Conservation (phyloP, 2,113 vertebrate genomes). For the Petrocephalus zakoni region DNA sequence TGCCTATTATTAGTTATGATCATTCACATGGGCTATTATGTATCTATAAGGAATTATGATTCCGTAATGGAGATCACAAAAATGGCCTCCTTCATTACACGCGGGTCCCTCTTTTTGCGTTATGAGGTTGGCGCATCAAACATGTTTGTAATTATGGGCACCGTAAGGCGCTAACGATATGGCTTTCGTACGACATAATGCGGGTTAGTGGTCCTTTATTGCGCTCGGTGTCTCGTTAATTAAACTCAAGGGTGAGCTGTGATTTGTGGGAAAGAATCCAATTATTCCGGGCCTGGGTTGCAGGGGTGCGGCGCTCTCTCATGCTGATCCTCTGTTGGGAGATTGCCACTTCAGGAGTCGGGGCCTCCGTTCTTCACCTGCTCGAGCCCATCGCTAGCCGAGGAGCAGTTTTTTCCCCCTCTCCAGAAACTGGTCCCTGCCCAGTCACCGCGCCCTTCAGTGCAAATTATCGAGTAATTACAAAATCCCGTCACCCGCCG, state of each 20-base stretch:
- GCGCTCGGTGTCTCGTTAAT: constrained; percentile 59
- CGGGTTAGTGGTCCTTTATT: background rate
- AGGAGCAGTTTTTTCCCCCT: background rate
- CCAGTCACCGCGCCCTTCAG: constrained; percentile 29
- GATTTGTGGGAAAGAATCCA: constrained; percentile 80
- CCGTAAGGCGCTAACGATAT: background rate
- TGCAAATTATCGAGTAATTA: constrained; percentile 19
- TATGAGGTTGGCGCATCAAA: background rate
- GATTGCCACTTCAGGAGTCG: constrained; percentile 64
- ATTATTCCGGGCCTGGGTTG: constrained; percentile 66
- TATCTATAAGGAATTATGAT: background rate
- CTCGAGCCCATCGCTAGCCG: constrained; percentile 12
- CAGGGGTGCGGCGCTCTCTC: constrained; percentile 47
- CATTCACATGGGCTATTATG: background rate
- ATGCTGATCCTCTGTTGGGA: constrained; percentile 58
- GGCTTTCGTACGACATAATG: background rate
- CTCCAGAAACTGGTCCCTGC: constrained; percentile 25
- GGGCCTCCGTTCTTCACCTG: constrained; percentile 51
- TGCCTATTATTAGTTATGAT: background rate
- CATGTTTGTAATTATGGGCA: background rate
- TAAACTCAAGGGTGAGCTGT: constrained; percentile 73
- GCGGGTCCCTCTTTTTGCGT: too few relatives aligned
- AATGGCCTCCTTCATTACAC: background rate
- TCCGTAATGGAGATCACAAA: background rate
- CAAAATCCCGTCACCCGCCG: constrained; percentile 1